Evolutionary conservation across 2,113 vertebrate genomes (phyloP).

Genomic region (Mustela nigripes): DNA sequence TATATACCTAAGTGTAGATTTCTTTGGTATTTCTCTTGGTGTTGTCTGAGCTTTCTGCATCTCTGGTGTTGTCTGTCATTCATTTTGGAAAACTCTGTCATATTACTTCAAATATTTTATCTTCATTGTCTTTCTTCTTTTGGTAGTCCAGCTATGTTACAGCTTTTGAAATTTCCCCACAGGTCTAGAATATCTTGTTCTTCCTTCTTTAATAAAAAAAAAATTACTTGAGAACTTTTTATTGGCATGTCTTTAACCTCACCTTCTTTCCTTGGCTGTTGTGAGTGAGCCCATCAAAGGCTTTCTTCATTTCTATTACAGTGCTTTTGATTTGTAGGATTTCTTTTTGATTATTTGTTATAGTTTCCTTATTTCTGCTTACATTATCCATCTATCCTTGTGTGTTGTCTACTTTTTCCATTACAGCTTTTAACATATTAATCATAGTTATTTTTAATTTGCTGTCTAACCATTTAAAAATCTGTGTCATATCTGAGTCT

Average conservation of each 20-base stretch:
- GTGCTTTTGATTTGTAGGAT: background rate
- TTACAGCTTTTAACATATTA: constrained; percentile 37
- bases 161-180: background rate
- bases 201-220: background rate
- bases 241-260: background rate
- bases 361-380: constrained; percentile 49
- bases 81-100: constrained; percentile 10
- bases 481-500: constrained; percentile 31
- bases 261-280: background rate
- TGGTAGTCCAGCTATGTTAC: background rate
- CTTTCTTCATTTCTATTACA: constrained; percentile 7
- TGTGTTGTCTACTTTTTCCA: constrained; percentile 43
- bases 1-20: background rate
- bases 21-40: background rate
- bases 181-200: background rate
- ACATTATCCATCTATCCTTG: constrained; percentile 55
- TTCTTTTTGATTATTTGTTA: constrained; percentile 56
- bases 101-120: background rate
- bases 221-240: background rate
- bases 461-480: constrained; percentile 5
- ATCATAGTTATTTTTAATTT: constrained; percentile 62
- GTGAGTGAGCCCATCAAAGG: background rate
- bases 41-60: background rate
- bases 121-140: background rate
- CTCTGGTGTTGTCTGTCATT: constrained; percentile 16